Evolutionary conservation across 2,113 vertebrate species (phyloP), one percentile per base, ranked within the genome.

Genomic region (Chelonoidis abingdonii): DNA sequence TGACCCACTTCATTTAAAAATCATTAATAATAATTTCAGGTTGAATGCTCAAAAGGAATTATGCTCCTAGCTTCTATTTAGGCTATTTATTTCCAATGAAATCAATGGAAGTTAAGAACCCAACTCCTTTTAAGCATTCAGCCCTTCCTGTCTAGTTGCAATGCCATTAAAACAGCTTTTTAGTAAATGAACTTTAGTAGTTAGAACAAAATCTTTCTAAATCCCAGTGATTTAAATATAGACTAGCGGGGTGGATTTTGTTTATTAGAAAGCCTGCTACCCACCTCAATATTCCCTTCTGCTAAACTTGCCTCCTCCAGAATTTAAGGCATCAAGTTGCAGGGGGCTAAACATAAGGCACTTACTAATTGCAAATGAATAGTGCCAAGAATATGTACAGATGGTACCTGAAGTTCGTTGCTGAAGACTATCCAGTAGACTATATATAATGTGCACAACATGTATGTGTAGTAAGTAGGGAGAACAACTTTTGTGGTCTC

Each of bases 311-410:
- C 97, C 95, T 97, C 97, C 96, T 96, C 86, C 96, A 97, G 96
- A 90, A 95, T 97, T 95, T 87, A 89, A 98, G 92, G 86, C 85
- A 94, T 90, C 21, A 31, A 95, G 81, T 96, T 97, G 53, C 62
- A 97, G 79, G 94, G 96, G 93, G 97, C 97, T 96, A 97, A 97
- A 96, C 98, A 98, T 97, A 98, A 98, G 97, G 98, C 95, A 97
- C 87, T 95, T 87, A 97, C 97, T 98, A 98, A 98, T 95, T 97
- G 97, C 97, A 97, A 97, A 97, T 97, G 97, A 98, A 97, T 96
- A 97, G 95, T 95, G 93, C 97, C 98, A 98, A 97, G 96, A 97
- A 94, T 89, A 50, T 14, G 86, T 97, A 92, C 98, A 98, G 98
- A 98, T 97, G 97, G 97, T 92, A 97, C 97, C 98, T 98, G 98